Base-by-base conservation (phyloP, 2,888 invertebrate species). In the Polydrusus cervinus region DNA sequence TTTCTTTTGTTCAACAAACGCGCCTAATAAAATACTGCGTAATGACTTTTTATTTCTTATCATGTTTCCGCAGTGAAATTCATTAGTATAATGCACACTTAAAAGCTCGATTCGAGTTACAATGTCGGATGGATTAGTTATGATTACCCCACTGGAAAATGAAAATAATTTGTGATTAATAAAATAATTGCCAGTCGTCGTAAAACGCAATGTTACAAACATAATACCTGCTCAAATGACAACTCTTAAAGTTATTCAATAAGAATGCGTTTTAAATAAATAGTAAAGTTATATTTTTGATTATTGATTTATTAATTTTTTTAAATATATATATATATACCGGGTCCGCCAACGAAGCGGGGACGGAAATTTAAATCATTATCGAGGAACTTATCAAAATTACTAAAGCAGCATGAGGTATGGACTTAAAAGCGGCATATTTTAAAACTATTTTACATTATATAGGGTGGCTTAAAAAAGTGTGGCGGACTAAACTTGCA, bases 41-140 rank as follows among this genome's bases (percentile, higher is more conserved):
- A 18, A 64, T 47, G 13, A 64, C 30, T 64, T 64, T 47, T 49
- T 64, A 64, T n/a, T 30, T 25, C 49, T 64, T 64, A 64, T 64
- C 64, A 49, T 64, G 30, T 49, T 64, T 64, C 34, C 64, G 49
- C 64, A 64, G 47, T 16, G 11, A 49, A 47, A 64, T 30, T 64
- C 64, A 64, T 64, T 49, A 64, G 16, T 34, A 14, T 68, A 55
- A 57, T 68, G 60, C n/a, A 49, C 47, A 51, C 61, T 70, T 18
- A 70, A 61, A 61, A 45, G 60, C 61, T 20, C 11, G 40, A 16
- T 14, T 62, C 51, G 51, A 69, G 61, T 69, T 70, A 51, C 51
- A 34, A 18, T 13, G 10, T 18, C 14, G 10, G 16, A 16, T 60
- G 57, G 57, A 16, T 38, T 53, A 53, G n/a, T 53, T 60, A 60